Conservation (phyloP, 2,113 vertebrate genomes). For the Glaucidium brasilianum region DNA sequence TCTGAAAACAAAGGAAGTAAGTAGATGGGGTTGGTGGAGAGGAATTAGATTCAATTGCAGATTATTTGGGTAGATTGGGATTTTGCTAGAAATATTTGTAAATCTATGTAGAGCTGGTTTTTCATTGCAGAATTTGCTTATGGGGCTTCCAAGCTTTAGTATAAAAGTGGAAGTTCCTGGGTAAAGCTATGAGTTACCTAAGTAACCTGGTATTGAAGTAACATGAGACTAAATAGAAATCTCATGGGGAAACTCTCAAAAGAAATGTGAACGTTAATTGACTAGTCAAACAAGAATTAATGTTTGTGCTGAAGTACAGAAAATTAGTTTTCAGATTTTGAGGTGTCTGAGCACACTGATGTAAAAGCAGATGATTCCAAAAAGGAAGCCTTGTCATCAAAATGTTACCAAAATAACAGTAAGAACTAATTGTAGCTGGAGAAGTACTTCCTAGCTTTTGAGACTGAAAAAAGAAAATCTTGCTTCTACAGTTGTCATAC, state of each 20-base stretch:
- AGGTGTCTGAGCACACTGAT: not conserved
- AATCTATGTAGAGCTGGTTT: not conserved
- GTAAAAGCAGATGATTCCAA: not conserved
- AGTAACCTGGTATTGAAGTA: not conserved
- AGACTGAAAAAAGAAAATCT: not conserved
- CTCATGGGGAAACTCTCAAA: not conserved
- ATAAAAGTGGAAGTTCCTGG: not conserved
- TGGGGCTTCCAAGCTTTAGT: not conserved
- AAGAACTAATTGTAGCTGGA: not conserved
- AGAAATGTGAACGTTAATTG: not conserved
- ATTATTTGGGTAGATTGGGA: not conserved
- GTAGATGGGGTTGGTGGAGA: not conserved
- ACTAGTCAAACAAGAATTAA: not conserved
- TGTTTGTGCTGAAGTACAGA: not conserved
- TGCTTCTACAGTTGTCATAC: fast-evolving
- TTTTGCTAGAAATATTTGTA: not conserved
- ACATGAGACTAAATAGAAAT: not conserved
- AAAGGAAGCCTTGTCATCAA: not conserved
- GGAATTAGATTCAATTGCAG: not conserved
- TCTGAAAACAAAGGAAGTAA: not conserved
- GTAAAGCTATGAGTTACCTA: not conserved
- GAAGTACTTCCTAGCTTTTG: not conserved
- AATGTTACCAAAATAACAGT: not conserved
- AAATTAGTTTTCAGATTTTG: not conserved
- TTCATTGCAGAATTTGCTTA: not conserved